Base-by-base conservation (phyloP, 2,113 vertebrate genomes). In the Cichladusa arquata region DNA sequence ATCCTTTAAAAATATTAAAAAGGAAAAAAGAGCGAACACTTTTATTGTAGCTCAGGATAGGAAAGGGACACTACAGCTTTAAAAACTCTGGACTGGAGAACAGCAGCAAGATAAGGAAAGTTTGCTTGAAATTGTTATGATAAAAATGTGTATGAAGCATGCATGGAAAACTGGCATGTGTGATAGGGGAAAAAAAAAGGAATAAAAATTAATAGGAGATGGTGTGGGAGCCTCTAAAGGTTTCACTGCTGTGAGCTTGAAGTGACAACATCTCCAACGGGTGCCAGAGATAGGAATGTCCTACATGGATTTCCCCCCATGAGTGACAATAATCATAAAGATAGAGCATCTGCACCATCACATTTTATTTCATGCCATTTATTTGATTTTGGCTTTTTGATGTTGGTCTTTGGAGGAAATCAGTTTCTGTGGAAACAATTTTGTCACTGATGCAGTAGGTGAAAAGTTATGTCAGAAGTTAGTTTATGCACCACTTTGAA, bases 321-420 rank as follows among this genome's bases (percentile, higher is more conserved):
- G 48, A 94, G 76, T 73, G 57, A 81, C 79, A 93, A 90, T 80
- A 93, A 83, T 77, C 34, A 90, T 45, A 72, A 92, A 92, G 86
- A 83, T 67, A 77, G 0, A 79, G 57, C 77, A 88, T 81, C 57
- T 78, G 92, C 36, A 95, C 58, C 74, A 60, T 42, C 60, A 58
- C 45, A 66, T 92, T 87, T 71, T 93, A 85, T 84, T 85, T 81
- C 58, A 81, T 80, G 40, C 17, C 48, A 47, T 81, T 95, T 86
- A 89, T 86, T 86, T 71, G n/a, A 67, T 86, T 87, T 88, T 12
- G 6, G 36, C 29, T 93, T 95, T 91, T 45, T 61, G 61, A 79
- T 72, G 36, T 25, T 47, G 38, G 33, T 60, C 76, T 90, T 83
- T 60, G 40, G 45, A 78, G 17, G 47, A 94, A 92, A 93, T 57